Evolutionary conservation across 2,888 invertebrate species (phyloP).

Genomic region (Mesoligia furuncula): DNA sequence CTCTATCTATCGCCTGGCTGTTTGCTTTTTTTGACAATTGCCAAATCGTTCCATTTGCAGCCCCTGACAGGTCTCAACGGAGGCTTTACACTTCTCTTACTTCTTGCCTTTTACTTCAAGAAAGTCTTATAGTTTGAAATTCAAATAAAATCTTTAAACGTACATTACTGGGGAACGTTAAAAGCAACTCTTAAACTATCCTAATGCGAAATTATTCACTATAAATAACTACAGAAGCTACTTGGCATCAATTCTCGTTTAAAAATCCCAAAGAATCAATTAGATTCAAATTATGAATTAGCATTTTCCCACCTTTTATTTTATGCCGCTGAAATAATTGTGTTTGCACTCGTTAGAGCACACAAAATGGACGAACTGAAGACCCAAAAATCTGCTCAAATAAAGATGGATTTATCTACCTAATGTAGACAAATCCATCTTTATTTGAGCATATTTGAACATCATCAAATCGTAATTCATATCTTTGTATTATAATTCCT

Average conservation of each 20-base stretch:
- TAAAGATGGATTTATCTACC: too few species aligned
- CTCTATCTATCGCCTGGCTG: not conserved
- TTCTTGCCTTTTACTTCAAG: not conserved
- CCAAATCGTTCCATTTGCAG: not conserved
- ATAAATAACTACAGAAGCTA: too few species aligned
- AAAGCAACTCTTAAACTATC: too few species aligned
- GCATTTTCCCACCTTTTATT: not conserved
- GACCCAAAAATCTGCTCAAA: too few species aligned
- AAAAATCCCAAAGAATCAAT: not conserved
- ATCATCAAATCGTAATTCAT: not conserved
- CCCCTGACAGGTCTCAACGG: not conserved
- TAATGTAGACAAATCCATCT: not conserved
- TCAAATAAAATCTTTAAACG: too few species aligned
- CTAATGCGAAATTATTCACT: too few species aligned
- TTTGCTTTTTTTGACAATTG: not conserved
- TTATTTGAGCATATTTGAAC: not conserved
- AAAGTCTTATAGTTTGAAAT: not conserved
- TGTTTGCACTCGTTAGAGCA: not conserved
- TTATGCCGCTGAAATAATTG: not conserved
- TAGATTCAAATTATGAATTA: not conserved
- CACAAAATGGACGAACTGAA: not conserved
- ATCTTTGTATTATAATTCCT: not conserved
- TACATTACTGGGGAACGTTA: too few species aligned
- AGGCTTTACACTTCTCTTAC: too few species aligned
- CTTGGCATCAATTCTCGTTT: not conserved